Conservation (phyloP, 2,888 invertebrate genomes). For the Drosophila borealis region DNA sequence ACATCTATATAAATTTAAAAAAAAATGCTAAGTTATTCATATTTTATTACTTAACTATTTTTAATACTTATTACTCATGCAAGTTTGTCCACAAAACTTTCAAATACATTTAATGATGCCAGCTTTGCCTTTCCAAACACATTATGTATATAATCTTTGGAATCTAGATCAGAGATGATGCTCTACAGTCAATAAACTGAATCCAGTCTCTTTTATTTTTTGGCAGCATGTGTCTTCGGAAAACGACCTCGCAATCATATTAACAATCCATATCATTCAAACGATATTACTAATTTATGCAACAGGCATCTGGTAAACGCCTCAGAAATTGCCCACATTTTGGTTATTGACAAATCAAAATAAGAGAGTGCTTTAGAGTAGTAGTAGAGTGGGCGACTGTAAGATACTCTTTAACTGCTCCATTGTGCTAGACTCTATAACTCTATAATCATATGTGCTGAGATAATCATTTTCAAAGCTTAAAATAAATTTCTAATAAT, state of each 20-base stretch:
- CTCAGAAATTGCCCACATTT: slow-evolving; percentile 25
- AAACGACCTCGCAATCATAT: slow-evolving; percentile 46
- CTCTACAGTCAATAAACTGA: slow-evolving; percentile 19
- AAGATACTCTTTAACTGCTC: slow-evolving; percentile 18
- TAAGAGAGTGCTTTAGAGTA: too few relatives aligned
- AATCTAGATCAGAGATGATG: slow-evolving; percentile 9
- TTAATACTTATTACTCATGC: background rate
- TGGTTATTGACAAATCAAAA: slow-evolving; percentile 10
- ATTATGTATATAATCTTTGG: slow-evolving; percentile 10
- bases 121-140: slow-evolving; percentile 33
- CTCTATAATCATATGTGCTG: too few relatives aligned
- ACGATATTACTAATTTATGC: slow-evolving; percentile 71
- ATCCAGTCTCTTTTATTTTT: slow-evolving; percentile 6
- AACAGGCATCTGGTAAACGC: slow-evolving; percentile 32
- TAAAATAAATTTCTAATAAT: too few relatives aligned
- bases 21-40: background rate
- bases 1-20: background rate
- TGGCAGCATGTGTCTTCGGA: background rate
- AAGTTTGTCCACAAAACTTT: slow-evolving; percentile 8
- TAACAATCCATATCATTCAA: slow-evolving; percentile 52
- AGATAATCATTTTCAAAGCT: too few relatives aligned
- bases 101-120: slow-evolving; percentile 10
- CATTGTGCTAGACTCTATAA: background rate
- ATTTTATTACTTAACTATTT: background rate
- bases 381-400: slow-evolving; percentile 1